Conservation (phyloP, 2,113 vertebrate genomes). For the Apteryx owenii region DNA sequence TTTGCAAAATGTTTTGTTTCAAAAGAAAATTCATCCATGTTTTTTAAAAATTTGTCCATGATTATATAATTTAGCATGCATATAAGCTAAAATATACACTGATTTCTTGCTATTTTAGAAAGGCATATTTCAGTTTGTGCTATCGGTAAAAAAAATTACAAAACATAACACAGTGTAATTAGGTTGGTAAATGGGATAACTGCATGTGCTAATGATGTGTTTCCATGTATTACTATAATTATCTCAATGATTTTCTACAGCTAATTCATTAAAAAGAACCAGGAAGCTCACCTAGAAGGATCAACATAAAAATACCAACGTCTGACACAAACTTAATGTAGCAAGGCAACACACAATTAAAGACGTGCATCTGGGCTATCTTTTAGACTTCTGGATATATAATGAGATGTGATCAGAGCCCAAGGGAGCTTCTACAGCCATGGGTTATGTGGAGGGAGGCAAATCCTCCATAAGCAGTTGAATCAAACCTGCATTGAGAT, state of each 20-base stretch:
- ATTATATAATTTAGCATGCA: background rate
- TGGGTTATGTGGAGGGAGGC: slow-evolving; percentile 11
- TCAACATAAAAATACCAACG: slow-evolving; percentile 72
- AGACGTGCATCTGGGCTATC: slow-evolving; percentile 63
- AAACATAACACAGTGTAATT: slow-evolving; percentile 59
- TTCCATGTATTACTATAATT: slow-evolving; percentile 77
- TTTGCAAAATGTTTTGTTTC: background rate
- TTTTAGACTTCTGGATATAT: slow-evolving; percentile 44
- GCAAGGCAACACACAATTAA: slow-evolving; percentile 71
- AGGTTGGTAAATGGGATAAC: slow-evolving; percentile 67
- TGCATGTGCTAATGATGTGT: slow-evolving; percentile 75
- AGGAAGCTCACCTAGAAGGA: slow-evolving; percentile 72
- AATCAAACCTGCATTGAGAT: background rate
- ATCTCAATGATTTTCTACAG: slow-evolving; percentile 72
- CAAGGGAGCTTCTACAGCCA: background rate
- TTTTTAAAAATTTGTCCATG: background rate
- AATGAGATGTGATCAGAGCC: slow-evolving; percentile 46
- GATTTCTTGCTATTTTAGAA: slow-evolving; percentile 35
- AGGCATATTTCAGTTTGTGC: slow-evolving; percentile 47
- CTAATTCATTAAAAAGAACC: slow-evolving; percentile 74
- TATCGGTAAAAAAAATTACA: slow-evolving; percentile 12
- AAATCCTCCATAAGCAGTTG: background rate
- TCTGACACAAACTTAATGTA: slow-evolving; percentile 67
- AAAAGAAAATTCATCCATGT: background rate
- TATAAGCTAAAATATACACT: background rate